These are phyloP conservation scores for Cerastis leucographa DNA, from an alignment of 2,888 invertebrate species.

Conservation along the genomic window DNA sequence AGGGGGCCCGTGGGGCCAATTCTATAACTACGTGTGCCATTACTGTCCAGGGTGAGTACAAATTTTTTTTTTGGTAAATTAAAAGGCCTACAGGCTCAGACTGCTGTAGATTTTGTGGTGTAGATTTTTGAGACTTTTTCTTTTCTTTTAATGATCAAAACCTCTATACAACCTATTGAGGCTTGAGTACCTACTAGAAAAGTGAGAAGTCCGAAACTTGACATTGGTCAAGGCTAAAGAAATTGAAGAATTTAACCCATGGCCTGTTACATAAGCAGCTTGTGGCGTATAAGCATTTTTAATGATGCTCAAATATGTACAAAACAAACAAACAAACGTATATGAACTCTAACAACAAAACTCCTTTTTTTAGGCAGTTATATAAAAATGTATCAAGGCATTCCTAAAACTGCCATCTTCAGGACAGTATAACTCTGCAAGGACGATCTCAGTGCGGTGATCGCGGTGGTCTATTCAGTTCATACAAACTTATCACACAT, in stretches of 20 bases:
- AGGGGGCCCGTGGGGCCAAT: slow-evolving; percentile 91
- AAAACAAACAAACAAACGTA: no score
- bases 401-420: not conserved
- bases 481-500: no score
- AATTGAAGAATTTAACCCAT: not conserved
- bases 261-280: not conserved
- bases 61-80: slow-evolving; percentile 70
- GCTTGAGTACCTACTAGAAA: no score
- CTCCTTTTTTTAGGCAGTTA: not conserved
- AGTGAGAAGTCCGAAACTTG: not conserved
- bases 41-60: slow-evolving; percentile 94
- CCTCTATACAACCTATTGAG: not conserved
- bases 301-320: not conserved
- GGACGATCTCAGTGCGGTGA: not conserved
- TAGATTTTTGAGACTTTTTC: not conserved
- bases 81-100: not conserved
- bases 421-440: not conserved
- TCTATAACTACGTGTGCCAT: slow-evolving; percentile 95
- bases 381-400: not conserved
- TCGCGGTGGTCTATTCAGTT: not conserved
- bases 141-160: not conserved
- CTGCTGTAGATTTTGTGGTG: no score
- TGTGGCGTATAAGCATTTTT: not conserved
- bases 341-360: not conserved
- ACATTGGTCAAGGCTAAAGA: not conserved